Base-by-base conservation (phyloP, 2,888 invertebrate species). In the Drosophila anomalata region DNA sequence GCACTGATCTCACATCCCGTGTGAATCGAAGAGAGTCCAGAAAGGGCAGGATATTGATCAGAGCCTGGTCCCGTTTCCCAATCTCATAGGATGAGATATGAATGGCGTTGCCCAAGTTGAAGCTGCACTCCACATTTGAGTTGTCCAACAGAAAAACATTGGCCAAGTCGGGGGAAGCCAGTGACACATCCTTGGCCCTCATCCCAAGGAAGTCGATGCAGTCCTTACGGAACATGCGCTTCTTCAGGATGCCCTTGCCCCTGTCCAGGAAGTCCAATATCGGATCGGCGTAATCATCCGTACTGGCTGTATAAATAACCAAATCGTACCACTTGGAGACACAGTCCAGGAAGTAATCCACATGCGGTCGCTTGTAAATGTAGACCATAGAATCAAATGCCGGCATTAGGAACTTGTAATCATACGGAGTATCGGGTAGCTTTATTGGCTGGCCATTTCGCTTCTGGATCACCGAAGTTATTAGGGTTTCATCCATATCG, bases 401-500 rank as follows among this genome's bases (percentile, higher is more conserved):
- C 29, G 17, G 14, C 8, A 74, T 1, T 1, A 2, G 0, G 14
- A 80, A 73, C 1, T 3, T 12, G 3, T 12, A 71, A 29, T 82
- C 81, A 8, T 42, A 71, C 1, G 65, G 58, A 60, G 17, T 3
- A 1, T 11, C 12, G 17, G 65, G 31, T 1, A 17, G 24, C 0
- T 9, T 11, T 17, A 26, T 0, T 0, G 3, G 29, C 5, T 0
- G 3, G 0, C 14, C 2, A 14, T 20, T 11, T 0, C 7, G 2
- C 3, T 0, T 17, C 0, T 3, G 33, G 4, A 42, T 7, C 51
- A 42, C 42, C 2, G 79, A 48, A 0, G 58, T 31, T 0, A 82
- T 67, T 14, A 82, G 12, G 0, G 81, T 81, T 11, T 75, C 70
- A 24, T 82, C 81, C 81, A 83, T 74, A 7, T 83, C 83, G 2